Evolutionary conservation across 92 coral and sea anemone species (phyloP), one percentile per base, ranked within the genome.

Genomic region (Phymanthus crucifer): DNA sequence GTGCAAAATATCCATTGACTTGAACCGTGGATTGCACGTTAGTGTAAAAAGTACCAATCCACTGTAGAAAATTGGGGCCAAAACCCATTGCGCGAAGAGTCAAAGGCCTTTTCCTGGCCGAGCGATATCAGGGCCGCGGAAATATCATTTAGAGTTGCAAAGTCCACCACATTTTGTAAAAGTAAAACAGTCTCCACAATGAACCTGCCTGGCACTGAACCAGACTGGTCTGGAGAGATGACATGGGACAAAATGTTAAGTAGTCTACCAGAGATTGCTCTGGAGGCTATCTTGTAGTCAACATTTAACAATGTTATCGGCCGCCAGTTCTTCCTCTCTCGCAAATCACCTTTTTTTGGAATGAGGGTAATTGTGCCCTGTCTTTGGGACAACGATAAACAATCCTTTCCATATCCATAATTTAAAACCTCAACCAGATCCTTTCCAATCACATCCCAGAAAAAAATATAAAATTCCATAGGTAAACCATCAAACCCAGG

Each of bases 291-390:
- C 32, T 90, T 90, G 24, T 90, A 90, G 17, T 87, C 94, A 3
- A 64, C 80, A 26, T 85, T 85, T 2, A 87, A 35, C 0, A 87
- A 83, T 4, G 85, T 76, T 11, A 90, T 87, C 0, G 91, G 91
- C 0, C 83, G 89, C 94, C 91, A 90, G 61, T 90, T 90, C 4
- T 35, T 58, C 0, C 69, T 54, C 0, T 80, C 84, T 1, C 78
- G 69, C 0, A 69, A 27, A 34, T 84, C 87, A 1, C 89, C 91
- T 69, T 84, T 89, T 33, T 89, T 92, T 19, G 50, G 85, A 12
- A 84, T 18, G 11, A 92, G 40, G 0, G 89, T 43, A n/a, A n/a
- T n/a, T n/a, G n/a, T n/a, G n/a, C n/a, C n/a, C n/a, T n/a, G n/a
- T n/a, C n/a, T n/a, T n/a, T n/a, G n/a, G n/a, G n/a, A n/a, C n/a